A percentile compares a stretch with the other conserved stretches of the same genome.
Evolutionary conservation across 2,888 invertebrate genomes (phyloP).

Genomic region (Flexamia atlantica): DNA sequence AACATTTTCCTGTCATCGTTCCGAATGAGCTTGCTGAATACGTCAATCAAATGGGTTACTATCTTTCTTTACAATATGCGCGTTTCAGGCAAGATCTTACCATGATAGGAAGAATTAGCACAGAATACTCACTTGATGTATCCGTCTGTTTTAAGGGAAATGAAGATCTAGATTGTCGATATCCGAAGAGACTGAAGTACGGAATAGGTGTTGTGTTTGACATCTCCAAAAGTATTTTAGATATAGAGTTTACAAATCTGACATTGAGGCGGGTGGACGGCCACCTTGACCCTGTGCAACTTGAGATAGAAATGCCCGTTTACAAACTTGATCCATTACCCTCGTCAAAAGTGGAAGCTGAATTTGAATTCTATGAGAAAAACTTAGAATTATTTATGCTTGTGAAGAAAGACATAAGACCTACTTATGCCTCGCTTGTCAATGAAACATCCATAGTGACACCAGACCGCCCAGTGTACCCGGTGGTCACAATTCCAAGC

Average conservation of each 20-base stretch:
- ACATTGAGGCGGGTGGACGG: neutral
- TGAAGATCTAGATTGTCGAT: neutral
- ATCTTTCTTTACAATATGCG: neutral
- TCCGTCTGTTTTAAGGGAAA: neutral
- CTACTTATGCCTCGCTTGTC: neutral
- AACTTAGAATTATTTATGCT: neutral
- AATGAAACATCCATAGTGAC: neutral
- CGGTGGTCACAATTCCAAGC: neutral
- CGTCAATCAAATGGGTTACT: neutral
- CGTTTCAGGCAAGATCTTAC: neutral
- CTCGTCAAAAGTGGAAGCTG: neutral
- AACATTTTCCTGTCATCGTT: neutral
- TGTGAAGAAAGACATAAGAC: neutral
- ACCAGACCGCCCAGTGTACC: neutral
- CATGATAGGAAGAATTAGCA: neutral
- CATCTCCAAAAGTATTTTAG: neutral
- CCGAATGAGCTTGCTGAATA: neutral
- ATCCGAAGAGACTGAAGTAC: neutral
- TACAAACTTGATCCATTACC: neutral
- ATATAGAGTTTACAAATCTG: neutral
- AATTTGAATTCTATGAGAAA: neutral
- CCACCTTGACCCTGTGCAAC: neutral
- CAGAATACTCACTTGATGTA: neutral
- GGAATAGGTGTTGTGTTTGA: neutral
- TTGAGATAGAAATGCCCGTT: neutral